Evolutionary conservation across 2,797 vertebrate species (phyloP).

Genomic region (Bryconaethiops microstoma): DNA sequence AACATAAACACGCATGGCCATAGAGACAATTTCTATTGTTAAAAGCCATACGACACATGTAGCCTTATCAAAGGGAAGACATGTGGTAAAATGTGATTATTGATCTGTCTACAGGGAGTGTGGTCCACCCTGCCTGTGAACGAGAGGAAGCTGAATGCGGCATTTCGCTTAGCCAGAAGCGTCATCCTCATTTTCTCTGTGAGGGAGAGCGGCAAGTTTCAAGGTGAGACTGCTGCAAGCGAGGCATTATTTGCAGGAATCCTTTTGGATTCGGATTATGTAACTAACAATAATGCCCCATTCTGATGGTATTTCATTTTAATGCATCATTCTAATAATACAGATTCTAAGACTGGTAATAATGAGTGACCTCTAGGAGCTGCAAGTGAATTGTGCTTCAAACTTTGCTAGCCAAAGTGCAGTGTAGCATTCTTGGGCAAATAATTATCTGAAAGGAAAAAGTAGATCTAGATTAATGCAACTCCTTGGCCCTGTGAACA

Average conservation of each 20-base stretch:
- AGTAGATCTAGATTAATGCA: too few species aligned
- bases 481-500: too few species aligned
- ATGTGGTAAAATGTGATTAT: not conserved
- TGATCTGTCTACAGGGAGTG: conserved; percentile 81
- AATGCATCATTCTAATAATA: too few species aligned
- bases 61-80: not conserved
- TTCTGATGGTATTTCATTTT: too few species aligned
- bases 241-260: not conserved
- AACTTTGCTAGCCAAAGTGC: too few species aligned
- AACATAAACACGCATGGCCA: not conserved
- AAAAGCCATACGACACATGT: not conserved
- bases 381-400: too few species aligned
- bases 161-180: conserved; percentile 91
- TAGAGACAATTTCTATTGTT: not conserved
- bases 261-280: not conserved
- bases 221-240: conserved; percentile 77
- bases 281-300: not conserved
- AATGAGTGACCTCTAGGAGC: too few species aligned
- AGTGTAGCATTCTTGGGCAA: too few species aligned
- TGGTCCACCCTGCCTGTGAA: conserved; percentile 98
- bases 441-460: too few species aligned
- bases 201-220: conserved; percentile 97
- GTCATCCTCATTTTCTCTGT: conserved; percentile 97
- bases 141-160: conserved; percentile 96
- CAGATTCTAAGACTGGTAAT: too few species aligned